Conservation (phyloP, 2,113 vertebrate genomes). For the Aegithalos caudatus region DNA sequence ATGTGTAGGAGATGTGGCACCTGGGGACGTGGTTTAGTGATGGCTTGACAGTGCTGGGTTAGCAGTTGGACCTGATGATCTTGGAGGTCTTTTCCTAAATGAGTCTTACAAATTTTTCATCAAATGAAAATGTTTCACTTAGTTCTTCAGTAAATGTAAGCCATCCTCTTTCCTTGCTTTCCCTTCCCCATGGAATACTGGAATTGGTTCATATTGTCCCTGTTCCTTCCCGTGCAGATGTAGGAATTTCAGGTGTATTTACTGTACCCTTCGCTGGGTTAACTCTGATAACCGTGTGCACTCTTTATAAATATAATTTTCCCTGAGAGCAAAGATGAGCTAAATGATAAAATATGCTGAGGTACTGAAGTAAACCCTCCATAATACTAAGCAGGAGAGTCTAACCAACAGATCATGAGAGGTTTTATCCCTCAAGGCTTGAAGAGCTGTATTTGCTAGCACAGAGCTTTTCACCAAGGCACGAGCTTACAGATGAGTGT, state of each 20-base stretch:
- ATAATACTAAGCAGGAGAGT: background rate
- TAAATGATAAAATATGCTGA: background rate
- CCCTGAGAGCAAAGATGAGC: background rate
- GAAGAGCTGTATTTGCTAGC: background rate
- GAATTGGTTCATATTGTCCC: background rate
- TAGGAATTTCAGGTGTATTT: background rate
- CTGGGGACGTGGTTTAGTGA: background rate
- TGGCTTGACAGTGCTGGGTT: background rate
- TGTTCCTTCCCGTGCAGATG: background rate
- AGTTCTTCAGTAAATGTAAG: background rate
- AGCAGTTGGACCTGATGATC: background rate
- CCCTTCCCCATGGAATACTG: background rate
- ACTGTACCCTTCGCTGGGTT: background rate
- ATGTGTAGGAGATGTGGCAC: background rate
- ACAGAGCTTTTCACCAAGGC: background rate
- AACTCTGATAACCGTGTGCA: rapidly evolving
- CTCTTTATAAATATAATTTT: background rate
- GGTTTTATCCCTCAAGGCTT: background rate
- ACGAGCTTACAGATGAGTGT: background rate
- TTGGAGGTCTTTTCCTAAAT: background rate
- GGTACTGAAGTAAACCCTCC: background rate
- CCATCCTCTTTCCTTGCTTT: background rate
- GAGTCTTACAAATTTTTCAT: background rate
- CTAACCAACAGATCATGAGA: background rate
- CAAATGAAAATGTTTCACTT: background rate